Evolutionary conservation across 2,888 invertebrate species (phyloP), one percentile per base, ranked within the genome.

Genomic region (Metellina segmentata): DNA sequence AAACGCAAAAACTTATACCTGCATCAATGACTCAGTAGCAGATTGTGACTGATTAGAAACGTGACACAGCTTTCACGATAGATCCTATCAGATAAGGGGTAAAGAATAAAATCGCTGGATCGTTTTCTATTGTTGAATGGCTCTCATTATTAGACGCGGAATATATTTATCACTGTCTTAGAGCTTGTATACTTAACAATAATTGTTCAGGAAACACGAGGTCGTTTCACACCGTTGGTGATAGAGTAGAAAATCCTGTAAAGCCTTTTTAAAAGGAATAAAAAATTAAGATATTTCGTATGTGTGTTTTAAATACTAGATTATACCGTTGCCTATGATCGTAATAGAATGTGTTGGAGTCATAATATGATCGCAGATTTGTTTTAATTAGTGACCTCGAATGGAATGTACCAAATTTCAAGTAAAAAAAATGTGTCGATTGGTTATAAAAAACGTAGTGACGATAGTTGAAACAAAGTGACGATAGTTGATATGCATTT

Each of bases 91-190:
- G 79, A 79, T 79, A 79, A 13, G 53, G 20, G 61, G 16, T 61
- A 34, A 79, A 79, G 79, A 79, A 79, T 79, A 79, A 79, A 13
- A 49, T 13, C 51, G 11, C 51, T n/a, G 51, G 61, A 11, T 49
- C 77, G 48, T 49, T 77, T 49, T 49, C 77, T 16, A 77, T 77
- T 61, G 61, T 61, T 61, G 34, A n/a, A 16, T 61, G 79, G n/a
- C 16, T 51, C 13, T 79, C 53, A 61, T 79, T 61, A 61, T 61
- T 61, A 1, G 11, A 61, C 16, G 34, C 53, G 20, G 61, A 79
- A 79, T 79, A 61, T 61, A 79, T 79, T 79, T 79, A 79, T 79
- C 79, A 61, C 16, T 79, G 53, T 20, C 6, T 13, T 13, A 34
- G 61, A 53, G 61, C 20, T 19, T 61, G 61, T 11, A 79, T 61